A percentile compares a stretch with the other conserved stretches of the same genome.
Conservation (phyloP, 1,140 invertebrate species). For the Hypothenemus hampei region DNA sequence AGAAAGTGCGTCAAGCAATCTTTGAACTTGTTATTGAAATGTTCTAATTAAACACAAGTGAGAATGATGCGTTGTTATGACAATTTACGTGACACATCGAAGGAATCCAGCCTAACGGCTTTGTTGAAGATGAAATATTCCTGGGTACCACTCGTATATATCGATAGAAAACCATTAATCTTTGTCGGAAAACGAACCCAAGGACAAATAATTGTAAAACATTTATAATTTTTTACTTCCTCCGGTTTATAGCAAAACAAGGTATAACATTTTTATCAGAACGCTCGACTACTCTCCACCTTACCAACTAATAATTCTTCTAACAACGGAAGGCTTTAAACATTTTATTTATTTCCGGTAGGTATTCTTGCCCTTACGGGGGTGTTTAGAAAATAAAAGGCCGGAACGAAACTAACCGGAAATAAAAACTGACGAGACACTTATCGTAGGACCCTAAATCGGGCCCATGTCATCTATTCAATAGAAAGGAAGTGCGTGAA, state of each 20-base stretch:
- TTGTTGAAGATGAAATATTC: too few species aligned
- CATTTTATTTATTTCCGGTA: too few species aligned
- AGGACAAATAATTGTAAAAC: slow-evolving; percentile 12
- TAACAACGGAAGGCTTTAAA: too few species aligned
- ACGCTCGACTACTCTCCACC: too few species aligned
- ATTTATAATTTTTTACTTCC: slow-evolving; percentile 23
- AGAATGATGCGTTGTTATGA: too few species aligned
- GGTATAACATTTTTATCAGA: slow-evolving; percentile 10
- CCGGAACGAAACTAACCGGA: slow-evolving; percentile 34
- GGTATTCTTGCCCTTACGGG: too few species aligned
- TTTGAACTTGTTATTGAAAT: too few species aligned
- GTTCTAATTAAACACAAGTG: too few species aligned
- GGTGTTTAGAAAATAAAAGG: slow-evolving; percentile 14
- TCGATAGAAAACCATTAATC: slow-evolving; percentile 9
- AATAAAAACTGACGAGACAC: slow-evolving; percentile 30
- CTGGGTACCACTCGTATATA: too few species aligned
- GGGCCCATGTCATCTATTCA: slow-evolving; percentile 24
- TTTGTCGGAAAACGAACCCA: slow-evolving; percentile 8
- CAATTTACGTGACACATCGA: too few species aligned
- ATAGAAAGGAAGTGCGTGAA: slow-evolving; percentile 34
- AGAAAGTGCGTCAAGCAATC: too few species aligned
- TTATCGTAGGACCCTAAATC: slow-evolving; percentile 32
- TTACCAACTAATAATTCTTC: slow-evolving; percentile 26
- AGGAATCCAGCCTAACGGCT: too few species aligned
- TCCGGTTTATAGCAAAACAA: slow-evolving; percentile 3